phyloP scores from a whole-genome alignment of 1,140 invertebrate species.

The Cardiocondyla obscurior region DNA sequence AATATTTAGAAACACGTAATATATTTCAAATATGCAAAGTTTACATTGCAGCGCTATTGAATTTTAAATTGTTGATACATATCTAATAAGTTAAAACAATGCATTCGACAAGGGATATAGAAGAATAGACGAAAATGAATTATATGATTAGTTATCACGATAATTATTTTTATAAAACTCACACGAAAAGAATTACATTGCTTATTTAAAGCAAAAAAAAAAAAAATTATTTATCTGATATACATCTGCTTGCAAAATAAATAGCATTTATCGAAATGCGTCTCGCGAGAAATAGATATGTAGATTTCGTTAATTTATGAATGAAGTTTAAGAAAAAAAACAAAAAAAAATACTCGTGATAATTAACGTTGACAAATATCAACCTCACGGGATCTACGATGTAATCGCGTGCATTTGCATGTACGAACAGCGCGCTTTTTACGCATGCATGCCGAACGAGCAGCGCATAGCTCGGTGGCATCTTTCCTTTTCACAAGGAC shows the following conservation, averaged over 20 bases:
- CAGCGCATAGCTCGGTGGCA: background rate
- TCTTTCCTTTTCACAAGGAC: constrained; percentile 41
- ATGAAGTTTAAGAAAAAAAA: background rate
- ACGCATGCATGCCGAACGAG: constrained; percentile 7
- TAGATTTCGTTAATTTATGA: background rate
- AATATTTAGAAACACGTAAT: background rate
- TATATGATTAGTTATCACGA: background rate
- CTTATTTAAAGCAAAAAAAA: background rate
- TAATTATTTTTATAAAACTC: background rate
- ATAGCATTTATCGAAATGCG: background rate
- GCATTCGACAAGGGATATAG: no score
- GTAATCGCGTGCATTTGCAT: constrained; percentile 6
- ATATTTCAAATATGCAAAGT: background rate
- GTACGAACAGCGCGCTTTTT: background rate
- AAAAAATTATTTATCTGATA: background rate
- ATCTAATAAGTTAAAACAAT: background rate
- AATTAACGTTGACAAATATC: constrained; percentile 36
- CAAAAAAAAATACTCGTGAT: background rate
- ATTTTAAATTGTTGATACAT: background rate
- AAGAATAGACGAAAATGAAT: no score
- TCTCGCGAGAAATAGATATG: background rate
- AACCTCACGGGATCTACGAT: background rate
- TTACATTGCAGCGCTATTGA: background rate
- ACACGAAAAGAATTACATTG: background rate
- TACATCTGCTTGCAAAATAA: no score